These are phyloP conservation scores for Rostratula benghalensis DNA, from an alignment of 2,113 vertebrate genomes.

Conservation along the genomic window DNA sequence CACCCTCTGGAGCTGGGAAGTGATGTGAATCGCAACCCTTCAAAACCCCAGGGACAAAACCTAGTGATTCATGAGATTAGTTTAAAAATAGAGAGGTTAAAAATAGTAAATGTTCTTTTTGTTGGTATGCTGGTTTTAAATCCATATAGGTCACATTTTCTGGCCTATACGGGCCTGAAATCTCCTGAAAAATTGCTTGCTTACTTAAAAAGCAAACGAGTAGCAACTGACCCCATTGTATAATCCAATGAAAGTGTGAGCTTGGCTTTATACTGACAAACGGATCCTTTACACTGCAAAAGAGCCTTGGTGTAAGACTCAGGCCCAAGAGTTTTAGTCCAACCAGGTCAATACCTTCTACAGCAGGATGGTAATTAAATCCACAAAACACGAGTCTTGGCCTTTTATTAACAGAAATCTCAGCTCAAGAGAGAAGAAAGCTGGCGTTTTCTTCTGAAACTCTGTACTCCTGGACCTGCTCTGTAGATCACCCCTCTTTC, in stretches of 20 bases:
- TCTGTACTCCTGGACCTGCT: not conserved
- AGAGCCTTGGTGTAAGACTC: not conserved
- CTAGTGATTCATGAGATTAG: not conserved
- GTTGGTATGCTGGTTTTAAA: not conserved
- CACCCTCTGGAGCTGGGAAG: not conserved
- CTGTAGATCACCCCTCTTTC: not conserved
- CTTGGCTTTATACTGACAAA: not conserved
- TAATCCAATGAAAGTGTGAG: not conserved
- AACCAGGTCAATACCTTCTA: not conserved
- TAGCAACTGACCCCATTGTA: not conserved
- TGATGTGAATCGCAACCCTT: not conserved
- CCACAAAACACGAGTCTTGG: not conserved
- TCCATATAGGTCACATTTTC: not conserved
- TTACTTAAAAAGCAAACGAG: not conserved
- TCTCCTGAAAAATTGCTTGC: not conserved
- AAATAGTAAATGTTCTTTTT: constrained; percentile 29
- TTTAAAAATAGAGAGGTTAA: constrained; percentile 40
- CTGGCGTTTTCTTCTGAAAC: not conserved
- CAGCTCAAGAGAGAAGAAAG: not conserved
- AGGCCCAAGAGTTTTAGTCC: not conserved
- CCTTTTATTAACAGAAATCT: not conserved
- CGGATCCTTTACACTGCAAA: not conserved
- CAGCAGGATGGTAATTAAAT: not conserved
- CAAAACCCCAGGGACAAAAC: constrained; percentile 31
- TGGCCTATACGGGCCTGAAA: not conserved